Base-by-base conservation (phyloP, 2,797 vertebrate species). In the Clarias fuscus region DNA sequence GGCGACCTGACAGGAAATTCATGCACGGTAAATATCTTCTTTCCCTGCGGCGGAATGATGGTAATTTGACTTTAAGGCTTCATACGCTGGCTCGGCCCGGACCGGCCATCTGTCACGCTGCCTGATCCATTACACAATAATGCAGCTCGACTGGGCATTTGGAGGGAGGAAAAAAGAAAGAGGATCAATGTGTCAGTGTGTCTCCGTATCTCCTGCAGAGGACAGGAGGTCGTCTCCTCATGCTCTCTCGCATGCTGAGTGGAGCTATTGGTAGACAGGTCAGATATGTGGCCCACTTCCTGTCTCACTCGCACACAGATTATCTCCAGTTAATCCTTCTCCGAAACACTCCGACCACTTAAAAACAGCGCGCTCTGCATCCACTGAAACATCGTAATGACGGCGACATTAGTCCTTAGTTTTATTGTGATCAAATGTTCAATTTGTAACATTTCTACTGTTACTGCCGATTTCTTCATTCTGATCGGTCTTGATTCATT, bases 21-120 rank as follows among this genome's bases (percentile, higher is more conserved):
- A 92, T 91, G 91, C 89, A 30, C 85, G 89, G 85, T 85, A 90
- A 90, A 89, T 89, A 89, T 90, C 62, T 68, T 86, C 61, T 86
- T 87, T 91, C 92, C 92, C 91, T 20, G 83, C 82, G 70, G 89
- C 75, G 10, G 78, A 84, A 86, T 82, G 48, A 82, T 88, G 87
- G 81, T 67, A 86, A 93, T 91, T 91, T 87, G 87, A 84, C 86
- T 88, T 83, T 91, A 89, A 62, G 85, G 59, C 78, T 90, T 90
- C 10, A 78, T 90, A 85, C 61, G 88, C 90, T 88, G 91, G 90
- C 88, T 18, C 91, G 84, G 84, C 88, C 84, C 14, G 77, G 62
- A 43, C 72, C 56, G 86, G 89, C 83, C 64, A 40, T 89, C 89
- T 91, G 90, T 91, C 92, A 91, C 86, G 65, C 43, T 0, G 62